Evolutionary conservation across 2,113 vertebrate species (phyloP).

Genomic region (Candoia aspera): DNA sequence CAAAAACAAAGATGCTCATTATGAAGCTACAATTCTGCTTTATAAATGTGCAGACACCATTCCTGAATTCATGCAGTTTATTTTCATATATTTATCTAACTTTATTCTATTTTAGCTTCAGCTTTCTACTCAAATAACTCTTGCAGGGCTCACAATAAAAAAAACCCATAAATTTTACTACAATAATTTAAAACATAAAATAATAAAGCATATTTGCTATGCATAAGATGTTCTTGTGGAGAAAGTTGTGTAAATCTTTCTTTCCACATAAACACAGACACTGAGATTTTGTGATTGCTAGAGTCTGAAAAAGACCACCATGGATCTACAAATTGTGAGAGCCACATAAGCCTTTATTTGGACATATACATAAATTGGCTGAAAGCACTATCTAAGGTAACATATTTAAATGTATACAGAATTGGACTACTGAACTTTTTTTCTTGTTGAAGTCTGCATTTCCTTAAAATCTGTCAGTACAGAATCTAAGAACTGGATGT

Average conservation of each 20-base stretch:
- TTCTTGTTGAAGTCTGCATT: too few relatives aligned
- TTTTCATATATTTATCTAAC: neutral
- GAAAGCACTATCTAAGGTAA: too few relatives aligned
- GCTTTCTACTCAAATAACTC: neutral
- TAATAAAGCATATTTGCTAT: neutral
- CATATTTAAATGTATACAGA: too few relatives aligned
- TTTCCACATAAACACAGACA: neutral
- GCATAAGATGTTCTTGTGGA: neutral
- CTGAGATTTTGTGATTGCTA: neutral
- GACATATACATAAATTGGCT: too few relatives aligned
- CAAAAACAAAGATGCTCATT: neutral
- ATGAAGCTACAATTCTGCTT: neutral
- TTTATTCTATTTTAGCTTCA: neutral
- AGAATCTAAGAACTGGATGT: too few relatives aligned
- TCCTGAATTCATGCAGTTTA: neutral
- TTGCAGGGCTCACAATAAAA: neutral
- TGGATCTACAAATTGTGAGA: neutral
- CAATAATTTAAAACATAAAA: neutral
- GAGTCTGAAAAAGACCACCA: neutral
- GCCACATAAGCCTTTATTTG: neutral
- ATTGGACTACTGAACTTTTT: too few relatives aligned
- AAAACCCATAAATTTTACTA: neutral
- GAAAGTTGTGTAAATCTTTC: neutral
- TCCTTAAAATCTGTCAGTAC: too few relatives aligned
- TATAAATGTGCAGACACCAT: neutral